Conservation (phyloP, 1,140 invertebrate genomes). For the Drosophila bocki region DNA sequence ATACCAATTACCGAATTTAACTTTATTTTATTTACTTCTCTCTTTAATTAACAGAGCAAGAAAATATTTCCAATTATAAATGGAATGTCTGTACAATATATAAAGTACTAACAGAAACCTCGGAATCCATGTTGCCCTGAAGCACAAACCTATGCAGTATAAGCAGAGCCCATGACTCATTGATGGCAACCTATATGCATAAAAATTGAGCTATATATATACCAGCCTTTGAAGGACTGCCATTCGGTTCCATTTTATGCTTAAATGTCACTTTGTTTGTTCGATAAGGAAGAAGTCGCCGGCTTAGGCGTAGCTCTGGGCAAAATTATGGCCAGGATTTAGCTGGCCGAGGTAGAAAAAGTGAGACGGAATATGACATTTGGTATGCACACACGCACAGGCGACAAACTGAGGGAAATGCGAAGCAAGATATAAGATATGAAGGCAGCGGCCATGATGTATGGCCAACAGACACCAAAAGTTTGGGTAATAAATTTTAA, state of each 20-base stretch:
- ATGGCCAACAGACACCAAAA: slow-evolving; percentile 76
- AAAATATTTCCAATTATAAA: background rate
- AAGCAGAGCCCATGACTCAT: slow-evolving; percentile 43
- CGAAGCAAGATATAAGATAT: slow-evolving; percentile 60
- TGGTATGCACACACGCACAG: slow-evolving; percentile 75
- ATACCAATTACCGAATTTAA: background rate
- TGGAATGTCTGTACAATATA: background rate
- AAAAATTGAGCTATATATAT: slow-evolving; percentile 56
- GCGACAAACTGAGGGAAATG: slow-evolving; percentile 33
- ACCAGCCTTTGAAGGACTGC: slow-evolving; percentile 54
- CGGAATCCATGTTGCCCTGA: background rate
- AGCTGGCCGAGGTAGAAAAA: slow-evolving; percentile 22
- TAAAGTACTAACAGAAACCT: background rate
- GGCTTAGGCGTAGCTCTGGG: slow-evolving; percentile 20
- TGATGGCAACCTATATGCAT: slow-evolving; percentile 52
- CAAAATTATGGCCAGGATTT: slow-evolving; percentile 57
- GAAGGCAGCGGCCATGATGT: slow-evolving; percentile 62
- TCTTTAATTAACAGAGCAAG: no score
- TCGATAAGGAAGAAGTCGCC: slow-evolving; percentile 58
- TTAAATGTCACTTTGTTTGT: slow-evolving; percentile 75
- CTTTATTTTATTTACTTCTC: background rate
- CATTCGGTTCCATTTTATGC: slow-evolving; percentile 65
- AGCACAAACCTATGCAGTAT: slow-evolving; percentile 1
- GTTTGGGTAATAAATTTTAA: slow-evolving; percentile 81
- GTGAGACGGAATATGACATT: slow-evolving; percentile 58